phyloP scores from a whole-genome alignment of 2,797 vertebrate genomes.

The Phoeniculus purpureus region DNA sequence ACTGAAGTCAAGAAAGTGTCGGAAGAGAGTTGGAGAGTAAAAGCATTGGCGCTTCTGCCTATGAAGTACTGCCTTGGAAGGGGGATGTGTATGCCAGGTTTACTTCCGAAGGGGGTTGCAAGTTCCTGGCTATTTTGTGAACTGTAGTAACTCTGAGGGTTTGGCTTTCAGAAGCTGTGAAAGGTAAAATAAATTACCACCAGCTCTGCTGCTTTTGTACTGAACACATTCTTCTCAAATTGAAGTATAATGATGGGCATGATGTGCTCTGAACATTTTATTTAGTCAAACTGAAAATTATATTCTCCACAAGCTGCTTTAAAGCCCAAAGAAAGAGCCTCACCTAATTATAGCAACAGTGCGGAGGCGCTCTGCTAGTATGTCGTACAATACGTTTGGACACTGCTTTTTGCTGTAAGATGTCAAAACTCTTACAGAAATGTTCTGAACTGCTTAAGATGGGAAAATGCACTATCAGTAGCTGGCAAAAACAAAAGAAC shows the following conservation, averaged over 20 bases:
- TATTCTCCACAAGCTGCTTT: conserved; percentile 82
- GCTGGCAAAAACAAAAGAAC: neutral
- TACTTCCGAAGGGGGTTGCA: neutral
- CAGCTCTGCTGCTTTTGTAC: conserved; percentile 26
- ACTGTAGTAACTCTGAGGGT: neutral
- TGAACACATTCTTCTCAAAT: conserved; percentile 49
- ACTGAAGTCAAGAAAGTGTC: neutral
- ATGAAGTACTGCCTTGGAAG: rapidly evolving
- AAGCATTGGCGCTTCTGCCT: neutral
- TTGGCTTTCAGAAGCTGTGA: conserved; percentile 54
- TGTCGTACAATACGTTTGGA: conserved; percentile 70
- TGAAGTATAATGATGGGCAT: conserved; percentile 58
- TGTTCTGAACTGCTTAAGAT: conserved; percentile 58
- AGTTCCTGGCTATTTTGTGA: neutral
- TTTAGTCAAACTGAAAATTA: conserved; percentile 81
- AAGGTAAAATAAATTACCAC: conserved; percentile 53
- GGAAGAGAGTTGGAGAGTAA: neutral
- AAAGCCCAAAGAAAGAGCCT: conserved; percentile 75
- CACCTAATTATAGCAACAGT: conserved; percentile 83
- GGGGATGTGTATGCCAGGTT: neutral
- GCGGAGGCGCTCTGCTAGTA: conserved; percentile 77
- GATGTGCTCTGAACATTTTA: conserved; percentile 48
- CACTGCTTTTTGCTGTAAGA: conserved; percentile 73
- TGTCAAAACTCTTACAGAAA: conserved; percentile 68
- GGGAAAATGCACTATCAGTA: conserved; percentile 23